Evolutionary conservation across 2,113 vertebrate species (phyloP).

Genomic region (Rhinoptilus africanus): DNA sequence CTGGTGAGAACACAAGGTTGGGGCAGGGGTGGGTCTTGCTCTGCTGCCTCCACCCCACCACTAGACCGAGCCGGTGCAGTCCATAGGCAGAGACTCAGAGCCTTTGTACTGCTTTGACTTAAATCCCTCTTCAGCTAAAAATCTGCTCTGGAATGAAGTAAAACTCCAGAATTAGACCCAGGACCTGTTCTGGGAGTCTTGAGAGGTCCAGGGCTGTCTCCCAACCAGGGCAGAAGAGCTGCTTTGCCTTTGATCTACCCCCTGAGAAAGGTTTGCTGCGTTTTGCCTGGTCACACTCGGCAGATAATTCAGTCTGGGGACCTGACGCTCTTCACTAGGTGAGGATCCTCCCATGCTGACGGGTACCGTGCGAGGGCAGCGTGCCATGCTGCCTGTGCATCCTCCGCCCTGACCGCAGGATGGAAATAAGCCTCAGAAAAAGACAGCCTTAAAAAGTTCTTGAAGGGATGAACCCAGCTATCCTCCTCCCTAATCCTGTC

Average conservation of each 20-base stretch:
- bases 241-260: neutral
- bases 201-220: neutral
- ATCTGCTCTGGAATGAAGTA: neutral
- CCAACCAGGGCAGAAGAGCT: neutral
- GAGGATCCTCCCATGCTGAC: neutral
- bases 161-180: neutral
- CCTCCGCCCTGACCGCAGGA: neutral
- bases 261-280: neutral
- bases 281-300: neutral
- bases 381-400: fast-evolving
- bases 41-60: neutral
- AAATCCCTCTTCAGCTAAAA: neutral
- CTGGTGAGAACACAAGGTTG: neutral
- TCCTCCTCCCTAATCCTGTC: neutral
- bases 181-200: neutral
- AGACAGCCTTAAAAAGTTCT: neutral
- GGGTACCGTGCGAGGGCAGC: neutral
- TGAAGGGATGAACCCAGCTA: neutral
- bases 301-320: neutral
- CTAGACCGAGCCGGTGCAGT: neutral
- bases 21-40: neutral
- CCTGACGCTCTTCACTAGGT: neutral
- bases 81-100: neutral
- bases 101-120: neutral
- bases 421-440: neutral